phyloP scores from a whole-genome alignment of 2,888 invertebrate species.

The Lordiphosa andalusiaca region DNA sequence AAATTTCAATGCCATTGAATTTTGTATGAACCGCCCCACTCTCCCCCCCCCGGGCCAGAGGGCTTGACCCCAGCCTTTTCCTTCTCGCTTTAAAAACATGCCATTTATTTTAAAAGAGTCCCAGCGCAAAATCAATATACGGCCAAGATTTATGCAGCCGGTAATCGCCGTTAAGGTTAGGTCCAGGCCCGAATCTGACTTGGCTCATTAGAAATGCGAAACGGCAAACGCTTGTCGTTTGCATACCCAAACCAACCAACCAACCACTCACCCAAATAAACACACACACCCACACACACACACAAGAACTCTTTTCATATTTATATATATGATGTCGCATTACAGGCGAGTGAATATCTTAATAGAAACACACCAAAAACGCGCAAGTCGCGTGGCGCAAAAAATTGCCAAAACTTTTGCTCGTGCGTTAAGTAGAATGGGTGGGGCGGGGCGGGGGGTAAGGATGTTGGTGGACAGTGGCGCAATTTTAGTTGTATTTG shows the following conservation, averaged over 20 bases:
- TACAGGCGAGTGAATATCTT: slow-evolving; percentile 73
- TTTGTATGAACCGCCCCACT: slow-evolving; percentile 67
- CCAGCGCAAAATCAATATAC: slow-evolving; percentile 66
- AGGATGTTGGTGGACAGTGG: slow-evolving; percentile 3
- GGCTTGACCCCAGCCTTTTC: slow-evolving; percentile 47
- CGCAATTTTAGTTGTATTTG: no score
- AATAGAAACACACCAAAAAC: slow-evolving; percentile 52
- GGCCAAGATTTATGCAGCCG: slow-evolving; percentile 65
- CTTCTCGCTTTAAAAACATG: slow-evolving; percentile 67
- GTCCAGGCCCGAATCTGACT: slow-evolving; percentile 31
- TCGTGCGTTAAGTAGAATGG: slow-evolving; percentile 47
- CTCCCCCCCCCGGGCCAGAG: slow-evolving; percentile 23
- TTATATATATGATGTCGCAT: slow-evolving; percentile 65
- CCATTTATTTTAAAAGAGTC: slow-evolving; percentile 70
- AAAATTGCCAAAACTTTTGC: slow-evolving; percentile 67
- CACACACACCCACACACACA: slow-evolving; percentile 14
- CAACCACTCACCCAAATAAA: slow-evolving; percentile 19
- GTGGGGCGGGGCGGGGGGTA: not conserved
- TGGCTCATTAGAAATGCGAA: slow-evolving; percentile 70
- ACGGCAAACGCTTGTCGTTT: slow-evolving; percentile 71
- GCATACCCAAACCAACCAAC: slow-evolving; percentile 51
- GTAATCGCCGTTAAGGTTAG: slow-evolving; percentile 66
- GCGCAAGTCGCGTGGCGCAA: slow-evolving; percentile 53
- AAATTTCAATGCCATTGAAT: slow-evolving; percentile 72
- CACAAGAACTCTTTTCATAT: slow-evolving; percentile 45